Base-by-base conservation (phyloP, 2,797 vertebrate genomes). In the Nannoperca obscura region DNA sequence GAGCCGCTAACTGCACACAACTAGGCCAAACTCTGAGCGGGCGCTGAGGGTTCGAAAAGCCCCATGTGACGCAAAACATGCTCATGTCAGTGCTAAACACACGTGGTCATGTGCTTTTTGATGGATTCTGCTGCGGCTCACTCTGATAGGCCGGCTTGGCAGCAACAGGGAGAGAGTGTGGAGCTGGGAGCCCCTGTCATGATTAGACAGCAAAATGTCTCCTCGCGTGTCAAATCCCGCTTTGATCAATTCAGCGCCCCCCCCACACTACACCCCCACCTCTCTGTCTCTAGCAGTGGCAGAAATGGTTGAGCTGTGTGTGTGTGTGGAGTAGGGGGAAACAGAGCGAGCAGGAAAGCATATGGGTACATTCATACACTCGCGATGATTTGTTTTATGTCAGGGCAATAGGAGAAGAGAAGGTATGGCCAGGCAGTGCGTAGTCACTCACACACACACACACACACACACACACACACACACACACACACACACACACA, bases 131-230 rank as follows among this genome's bases (percentile, higher is more conserved):
- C 75, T 74, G 73, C 75, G 64, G 74, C 74, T 81, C 27, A 20
- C 74, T 74, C 50, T 80, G 77, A 76, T 53, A 76, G 80, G 78
- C 76, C 55, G 15, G 62, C 71, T 65, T 2, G 46, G 76, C 49
- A 65, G 73, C 69, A 74, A 65, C 19, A 64, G 52, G 78, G 78
- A 84, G 74, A 76, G 68, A 71, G 77, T 63, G 73, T 69, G 67
- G 85, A 89, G 86, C 88, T 81, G 74, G 82, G 85, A 90, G 84
- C 78, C 78, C 80, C 80, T 74, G 81, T 90, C 87, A 88, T 88
- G 82, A 90, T 88, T 91, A 91, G 84, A 89, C 85, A 88, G 89
- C 87, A 91, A 92, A 92, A 92, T 90, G 88, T 89, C 85, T 90
- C 81, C 87, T 84, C 7, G 44, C n/a, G 52, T 89, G 86, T 91